Evolutionary conservation across 2,888 invertebrate genomes (phyloP), one percentile per base, ranked within the genome.

Genomic region (Leptopilina drosophilae): DNA sequence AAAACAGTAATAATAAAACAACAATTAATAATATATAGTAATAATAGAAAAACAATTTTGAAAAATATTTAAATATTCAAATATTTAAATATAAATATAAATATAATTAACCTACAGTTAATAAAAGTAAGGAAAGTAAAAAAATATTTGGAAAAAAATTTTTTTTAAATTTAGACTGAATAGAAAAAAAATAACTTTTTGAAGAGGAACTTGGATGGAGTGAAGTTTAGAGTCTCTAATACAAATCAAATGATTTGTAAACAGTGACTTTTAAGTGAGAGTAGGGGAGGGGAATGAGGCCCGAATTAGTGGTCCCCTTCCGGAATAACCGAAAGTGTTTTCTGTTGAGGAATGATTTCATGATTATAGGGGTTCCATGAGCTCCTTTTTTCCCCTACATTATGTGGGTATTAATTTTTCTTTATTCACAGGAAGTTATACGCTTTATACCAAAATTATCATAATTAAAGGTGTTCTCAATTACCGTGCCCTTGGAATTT

Each of bases 241-340:
- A 80, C 84, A 83, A 86, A 85, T 90, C 90, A 87, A 90, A 89
- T 82, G 84, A 77, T 78, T 76, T 81, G 81, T 85, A 84, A 84
- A 85, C 80, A 83, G 79, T 66, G 77, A 77, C 66, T 59, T 79
- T 8, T 79, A 81, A 78, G 78, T 65, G 77, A 73, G 78, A 49
- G 80, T 46, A 67, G 59, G 76, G 80, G 81, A 78, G 76, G 79
- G 56, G 78, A 67, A 79, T 82, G 49, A 49, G 49, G 49, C 11
- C 76, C 62, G 65, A 75, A 76, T 75, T 66, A 76, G 79, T 64
- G 78, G 80, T 77, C 80, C 79, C 53, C 78, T 76, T 76, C 77
- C 42, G 77, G 66, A 78, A 75, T 56, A 82, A 85, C 85, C 83
- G 85, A 85, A 85, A 85, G 83, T 85, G 85, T 83, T 84, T 82